Conservation (phyloP, 2,797 vertebrate genomes). For the Toxotes lorentzi region DNA sequence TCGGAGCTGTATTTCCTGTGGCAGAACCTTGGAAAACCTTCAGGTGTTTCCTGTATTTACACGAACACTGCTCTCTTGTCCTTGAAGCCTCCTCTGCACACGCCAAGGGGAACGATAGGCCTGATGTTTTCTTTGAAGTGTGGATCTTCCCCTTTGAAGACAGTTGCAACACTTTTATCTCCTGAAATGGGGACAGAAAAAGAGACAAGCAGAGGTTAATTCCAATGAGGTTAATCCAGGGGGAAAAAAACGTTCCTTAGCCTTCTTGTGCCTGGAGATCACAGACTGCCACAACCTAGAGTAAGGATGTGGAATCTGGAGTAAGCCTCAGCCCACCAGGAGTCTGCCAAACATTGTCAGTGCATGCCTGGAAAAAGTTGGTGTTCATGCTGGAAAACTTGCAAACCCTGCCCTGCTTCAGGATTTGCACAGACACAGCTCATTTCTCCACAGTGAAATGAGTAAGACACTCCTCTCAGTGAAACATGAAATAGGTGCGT, state of each 20-base stretch:
- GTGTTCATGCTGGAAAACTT: conserved; percentile 78
- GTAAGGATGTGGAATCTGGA: conserved; percentile 62
- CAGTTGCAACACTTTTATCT: conserved; percentile 13
- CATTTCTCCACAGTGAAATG: conserved; percentile 77
- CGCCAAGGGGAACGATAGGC: conserved; percentile 36
- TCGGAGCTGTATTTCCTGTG: conserved; percentile 62
- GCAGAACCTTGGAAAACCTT: conserved; percentile 57
- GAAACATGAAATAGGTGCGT: conserved; percentile 53
- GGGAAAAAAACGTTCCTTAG: neutral
- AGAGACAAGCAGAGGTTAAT: conserved; percentile 1
- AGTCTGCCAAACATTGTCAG: conserved; percentile 72
- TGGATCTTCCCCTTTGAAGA: conserved; percentile 30
- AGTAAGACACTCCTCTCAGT: conserved; percentile 72
- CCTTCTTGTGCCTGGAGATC: conserved; percentile 4
- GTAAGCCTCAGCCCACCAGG: conserved; percentile 53
- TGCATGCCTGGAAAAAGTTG: conserved; percentile 82
- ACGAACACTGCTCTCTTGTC: conserved; percentile 61
- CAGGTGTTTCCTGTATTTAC: conserved; percentile 82
- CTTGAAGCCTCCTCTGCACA: conserved; percentile 53
- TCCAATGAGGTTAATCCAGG: conserved; percentile 10
- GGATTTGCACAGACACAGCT: conserved; percentile 69
- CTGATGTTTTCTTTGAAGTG: conserved; percentile 38
- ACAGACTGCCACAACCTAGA: conserved; percentile 34
- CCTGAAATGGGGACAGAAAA: conserved; percentile 59
- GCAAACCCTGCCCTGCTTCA: conserved; percentile 68